A percentile compares a stretch with the other conserved stretches of the same genome.
Conservation (phyloP, 1,140 invertebrate species). For the Hypothenemus hampei region DNA sequence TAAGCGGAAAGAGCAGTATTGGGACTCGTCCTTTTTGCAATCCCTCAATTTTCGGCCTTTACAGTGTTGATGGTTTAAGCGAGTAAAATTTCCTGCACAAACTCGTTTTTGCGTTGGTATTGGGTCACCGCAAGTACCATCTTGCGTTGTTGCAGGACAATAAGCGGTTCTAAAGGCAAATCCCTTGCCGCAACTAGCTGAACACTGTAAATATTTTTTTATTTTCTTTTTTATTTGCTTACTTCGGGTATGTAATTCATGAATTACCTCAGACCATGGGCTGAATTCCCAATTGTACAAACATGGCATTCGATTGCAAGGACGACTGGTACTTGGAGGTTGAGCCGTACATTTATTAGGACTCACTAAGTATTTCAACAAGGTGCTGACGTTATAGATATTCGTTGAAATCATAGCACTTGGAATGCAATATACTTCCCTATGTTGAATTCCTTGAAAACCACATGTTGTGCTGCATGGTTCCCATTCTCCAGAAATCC, state of each 20-base stretch:
- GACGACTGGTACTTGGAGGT: slow-evolving; percentile 48
- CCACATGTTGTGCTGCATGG: slow-evolving; percentile 61
- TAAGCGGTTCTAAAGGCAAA: slow-evolving; percentile 57
- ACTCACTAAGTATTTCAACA: slow-evolving; percentile 51
- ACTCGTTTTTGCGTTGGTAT: slow-evolving; percentile 42
- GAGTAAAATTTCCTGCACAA: slow-evolving; percentile 38
- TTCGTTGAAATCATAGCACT: slow-evolving; percentile 30
- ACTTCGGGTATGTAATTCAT: no score
- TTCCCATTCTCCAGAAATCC: slow-evolving; percentile 60
- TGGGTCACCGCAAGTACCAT: slow-evolving; percentile 47
- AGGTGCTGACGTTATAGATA: slow-evolving; percentile 17
- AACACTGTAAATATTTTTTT: slow-evolving; percentile 67
- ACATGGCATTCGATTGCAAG: slow-evolving; percentile 59
- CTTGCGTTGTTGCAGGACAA: slow-evolving; percentile 57
- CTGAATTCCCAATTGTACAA: slow-evolving; percentile 61
- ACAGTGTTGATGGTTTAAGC: slow-evolving; percentile 30
- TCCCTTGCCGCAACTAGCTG: slow-evolving; percentile 68
- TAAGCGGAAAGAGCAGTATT: slow-evolving; percentile 48
- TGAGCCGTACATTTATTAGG: slow-evolving; percentile 50
- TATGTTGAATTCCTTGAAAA: slow-evolving; percentile 52
- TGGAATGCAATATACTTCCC: slow-evolving; percentile 60
- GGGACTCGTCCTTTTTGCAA: slow-evolving; percentile 48
- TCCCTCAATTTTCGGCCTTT: slow-evolving; percentile 33
- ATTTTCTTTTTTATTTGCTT: no score
- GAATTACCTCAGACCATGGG: slow-evolving; percentile 66